Conservation (phyloP, 2,888 invertebrate genomes). For the Drosophila kanekoi region DNA sequence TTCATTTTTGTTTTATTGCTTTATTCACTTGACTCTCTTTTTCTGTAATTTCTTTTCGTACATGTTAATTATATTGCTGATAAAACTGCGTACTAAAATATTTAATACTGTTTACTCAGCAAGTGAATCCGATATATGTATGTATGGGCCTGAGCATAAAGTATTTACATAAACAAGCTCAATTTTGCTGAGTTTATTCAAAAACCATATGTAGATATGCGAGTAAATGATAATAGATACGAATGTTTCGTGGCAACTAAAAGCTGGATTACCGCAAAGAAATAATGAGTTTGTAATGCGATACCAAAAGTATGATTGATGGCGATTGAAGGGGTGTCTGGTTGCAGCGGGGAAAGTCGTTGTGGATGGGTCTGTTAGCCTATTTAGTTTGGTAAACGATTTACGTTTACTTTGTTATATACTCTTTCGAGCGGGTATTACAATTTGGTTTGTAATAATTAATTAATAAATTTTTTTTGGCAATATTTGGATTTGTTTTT, state of each 20-base stretch:
- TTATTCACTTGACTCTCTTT: slow-evolving; percentile 8
- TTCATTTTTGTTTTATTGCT: slow-evolving; percentile 13
- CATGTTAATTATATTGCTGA: slow-evolving; percentile 27
- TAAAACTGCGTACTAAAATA: slow-evolving; percentile 38
- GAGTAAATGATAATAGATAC: background rate
- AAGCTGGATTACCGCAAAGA: background rate
- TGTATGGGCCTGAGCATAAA: background rate
- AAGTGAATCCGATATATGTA: slow-evolving; percentile 15
- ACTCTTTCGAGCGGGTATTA: too few relatives aligned
- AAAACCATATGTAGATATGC: slow-evolving; percentile 2
- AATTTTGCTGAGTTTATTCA: slow-evolving; percentile 13
- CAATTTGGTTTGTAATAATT: too few relatives aligned
- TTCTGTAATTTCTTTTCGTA: slow-evolving; percentile 2
- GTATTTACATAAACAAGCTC: slow-evolving; percentile 1
- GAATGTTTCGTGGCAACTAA: background rate
- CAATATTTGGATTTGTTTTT: too few relatives aligned
- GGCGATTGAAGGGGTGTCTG: background rate
- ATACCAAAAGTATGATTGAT: background rate
- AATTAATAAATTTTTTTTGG: too few relatives aligned
- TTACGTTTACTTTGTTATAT: too few relatives aligned
- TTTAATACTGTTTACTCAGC: slow-evolving; percentile 40
- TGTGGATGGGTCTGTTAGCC: background rate
- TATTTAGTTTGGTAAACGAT: too few relatives aligned
- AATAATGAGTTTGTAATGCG: background rate
- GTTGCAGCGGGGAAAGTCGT: background rate